These are phyloP conservation scores for Ailurus styani DNA, from an alignment of 2,113 vertebrate species.

Conservation along the genomic window DNA sequence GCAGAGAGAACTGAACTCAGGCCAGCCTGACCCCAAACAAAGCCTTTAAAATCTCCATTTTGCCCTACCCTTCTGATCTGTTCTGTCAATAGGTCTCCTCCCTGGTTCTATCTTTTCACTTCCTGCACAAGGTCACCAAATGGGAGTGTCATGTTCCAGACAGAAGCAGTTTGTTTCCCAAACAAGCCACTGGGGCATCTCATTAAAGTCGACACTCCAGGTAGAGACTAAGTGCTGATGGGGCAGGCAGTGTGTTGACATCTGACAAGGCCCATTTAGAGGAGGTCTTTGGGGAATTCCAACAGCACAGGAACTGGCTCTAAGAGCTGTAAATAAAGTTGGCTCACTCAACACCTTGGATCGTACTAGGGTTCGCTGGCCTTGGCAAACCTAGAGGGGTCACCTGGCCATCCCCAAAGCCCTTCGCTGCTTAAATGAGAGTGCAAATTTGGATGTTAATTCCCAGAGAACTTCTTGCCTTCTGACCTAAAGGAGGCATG, in stretches of 20 bases:
- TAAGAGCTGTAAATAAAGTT: background rate
- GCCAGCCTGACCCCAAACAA: background rate
- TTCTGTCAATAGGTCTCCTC: accelerated
- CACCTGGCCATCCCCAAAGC: background rate
- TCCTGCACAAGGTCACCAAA: background rate
- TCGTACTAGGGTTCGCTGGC: background rate
- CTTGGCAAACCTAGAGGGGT: conserved; percentile 13
- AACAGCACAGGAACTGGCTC: background rate
- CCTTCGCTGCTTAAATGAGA: conserved; percentile 9
- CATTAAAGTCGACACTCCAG: background rate
- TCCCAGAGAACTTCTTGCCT: conserved; percentile 4
- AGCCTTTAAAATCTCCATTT: background rate
- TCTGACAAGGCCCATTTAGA: conserved; percentile 2
- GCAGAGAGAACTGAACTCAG: background rate
- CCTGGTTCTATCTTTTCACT: background rate
- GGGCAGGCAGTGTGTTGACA: background rate
- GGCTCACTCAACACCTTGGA: conserved; percentile 27
- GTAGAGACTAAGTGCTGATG: background rate
- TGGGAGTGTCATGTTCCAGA: background rate
- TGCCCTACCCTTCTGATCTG: background rate
- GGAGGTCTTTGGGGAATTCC: background rate
- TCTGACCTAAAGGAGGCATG: background rate
- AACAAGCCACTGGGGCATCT: background rate
- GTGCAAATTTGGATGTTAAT: background rate
- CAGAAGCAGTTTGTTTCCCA: background rate